Evolutionary conservation across 2,113 vertebrate genomes (phyloP), one percentile per base, ranked within the genome.

Genomic region (Miniopterus natalensis): DNA sequence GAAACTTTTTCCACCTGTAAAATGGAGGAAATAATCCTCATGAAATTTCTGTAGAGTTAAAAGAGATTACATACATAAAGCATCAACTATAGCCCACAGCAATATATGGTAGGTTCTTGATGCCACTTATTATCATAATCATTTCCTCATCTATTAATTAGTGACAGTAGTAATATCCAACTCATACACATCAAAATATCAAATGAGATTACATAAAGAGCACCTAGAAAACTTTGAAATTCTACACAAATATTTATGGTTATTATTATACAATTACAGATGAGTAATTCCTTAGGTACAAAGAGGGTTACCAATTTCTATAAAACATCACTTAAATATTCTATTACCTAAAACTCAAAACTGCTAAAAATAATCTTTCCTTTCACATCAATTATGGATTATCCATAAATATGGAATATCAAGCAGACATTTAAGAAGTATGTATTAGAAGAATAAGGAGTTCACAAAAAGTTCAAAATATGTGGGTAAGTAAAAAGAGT

Each of bases 321-420:
- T 3, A 90, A 23, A 95, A 57, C 4, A 57, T 45, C 29, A 66
- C 31, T 75, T 79, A 90, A 29, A 80, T 31, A 95, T 47, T 7
- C 51, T 68, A 27, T 13, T 49, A 78, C 66, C 47, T 83, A 61
- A 73, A 95, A 90, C 63, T 92, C 49, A 89, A 47, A 84, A 78
- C n/a, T 68, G 57, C 40, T 83, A 96, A 95, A 92, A 92, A 63
- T 77, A 77, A 75, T 63, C 73, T 93, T 89, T 94, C 27, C 45
- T 89, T 95, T 90, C 25, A 92, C n/a, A 68, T 74, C 36, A 81
- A 36, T 36, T 36, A 36, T 36, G 36, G 36, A 36, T 36, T 36
- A 36, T 36, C 36, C 36, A 36, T 36, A 68, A n/a, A 10, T 73
- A 63, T 51, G 42, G 14, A 61, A 53, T 66, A 73, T 45, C 51